phyloP scores from a whole-genome alignment of 2,113 vertebrate genomes.

The Hirundichthys speculiger region DNA sequence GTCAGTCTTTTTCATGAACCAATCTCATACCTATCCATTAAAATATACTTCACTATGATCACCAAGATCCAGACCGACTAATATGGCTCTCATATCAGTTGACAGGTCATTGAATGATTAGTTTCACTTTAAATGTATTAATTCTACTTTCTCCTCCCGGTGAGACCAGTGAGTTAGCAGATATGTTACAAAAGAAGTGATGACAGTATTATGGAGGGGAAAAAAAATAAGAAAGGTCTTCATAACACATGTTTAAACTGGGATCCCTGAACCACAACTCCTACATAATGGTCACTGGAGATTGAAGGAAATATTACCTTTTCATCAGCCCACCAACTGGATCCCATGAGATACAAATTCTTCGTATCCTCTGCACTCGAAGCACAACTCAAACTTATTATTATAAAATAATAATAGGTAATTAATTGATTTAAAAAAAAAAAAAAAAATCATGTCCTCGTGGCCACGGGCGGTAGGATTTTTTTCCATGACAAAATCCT shows the following conservation, averaged over 20 bases:
- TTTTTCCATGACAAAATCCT: conserved; percentile 1
- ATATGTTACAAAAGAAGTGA: too few relatives aligned
- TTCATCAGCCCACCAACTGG: conserved; percentile 49
- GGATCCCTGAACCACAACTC: conserved; percentile 1
- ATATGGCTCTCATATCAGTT: conserved; percentile 6
- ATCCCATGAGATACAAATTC: conserved; percentile 21
- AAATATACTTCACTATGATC: conserved; percentile 18
- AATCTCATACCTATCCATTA: not conserved
- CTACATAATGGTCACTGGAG: not conserved
- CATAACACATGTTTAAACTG: conserved; percentile 1
- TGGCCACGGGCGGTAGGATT: not conserved
- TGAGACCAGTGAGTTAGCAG: too few relatives aligned
- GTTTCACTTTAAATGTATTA: not conserved
- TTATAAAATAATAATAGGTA: too few relatives aligned
- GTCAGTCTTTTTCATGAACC: not conserved
- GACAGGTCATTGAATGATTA: conserved; percentile 14
- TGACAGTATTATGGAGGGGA: too few relatives aligned
- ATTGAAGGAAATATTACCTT: conserved; percentile 34
- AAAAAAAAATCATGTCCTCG: conserved; percentile 1
- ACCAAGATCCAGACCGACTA: not conserved
- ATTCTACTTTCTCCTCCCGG: too few relatives aligned
- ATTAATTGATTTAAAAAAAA: not conserved
- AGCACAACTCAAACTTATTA: conserved; percentile 5
- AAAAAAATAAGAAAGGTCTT: not conserved
- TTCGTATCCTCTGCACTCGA: not conserved